A percentile compares a stretch with the other conserved stretches of the same genome.
These are phyloP conservation scores for Alsophila aescularia DNA, from an alignment of 2,888 invertebrate genomes.

Conservation along the genomic window DNA sequence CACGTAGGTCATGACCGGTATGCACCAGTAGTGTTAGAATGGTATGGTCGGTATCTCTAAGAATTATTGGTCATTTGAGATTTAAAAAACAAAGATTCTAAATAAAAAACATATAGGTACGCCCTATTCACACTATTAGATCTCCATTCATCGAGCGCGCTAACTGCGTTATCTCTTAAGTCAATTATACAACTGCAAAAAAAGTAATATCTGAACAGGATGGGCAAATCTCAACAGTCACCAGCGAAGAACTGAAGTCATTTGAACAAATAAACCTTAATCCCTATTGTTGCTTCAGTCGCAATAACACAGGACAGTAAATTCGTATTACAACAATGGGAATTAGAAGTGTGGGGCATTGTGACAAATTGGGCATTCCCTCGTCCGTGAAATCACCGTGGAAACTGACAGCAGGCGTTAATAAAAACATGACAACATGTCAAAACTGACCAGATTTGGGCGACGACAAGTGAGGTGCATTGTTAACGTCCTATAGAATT, in stretches of 20 bases:
- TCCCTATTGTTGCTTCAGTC: slow-evolving; percentile 66
- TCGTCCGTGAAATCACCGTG: slow-evolving; percentile 70
- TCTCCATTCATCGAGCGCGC: slow-evolving; percentile 26
- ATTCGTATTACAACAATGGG: slow-evolving; percentile 72
- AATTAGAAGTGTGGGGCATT: slow-evolving; percentile 78
- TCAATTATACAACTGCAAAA: slow-evolving; percentile 47
- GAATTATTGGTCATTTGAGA: no score
- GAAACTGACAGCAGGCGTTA: slow-evolving; percentile 75
- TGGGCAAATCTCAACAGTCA: slow-evolving; percentile 53
- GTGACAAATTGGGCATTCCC: slow-evolving; percentile 78
- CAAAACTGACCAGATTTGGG: slow-evolving; percentile 82
- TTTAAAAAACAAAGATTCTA: not conserved
- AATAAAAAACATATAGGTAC: slow-evolving; percentile 26
- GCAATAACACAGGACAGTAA: slow-evolving; percentile 75
- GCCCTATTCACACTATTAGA: not conserved
- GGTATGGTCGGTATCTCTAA: no score
- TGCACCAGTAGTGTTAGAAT: no score
- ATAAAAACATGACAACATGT: slow-evolving; percentile 83
- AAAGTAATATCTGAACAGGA: slow-evolving; percentile 54
- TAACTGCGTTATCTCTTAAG: slow-evolving; percentile 37
- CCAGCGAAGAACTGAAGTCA: slow-evolving; percentile 60
- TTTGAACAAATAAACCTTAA: slow-evolving; percentile 79
- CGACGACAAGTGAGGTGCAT: slow-evolving; percentile 77
- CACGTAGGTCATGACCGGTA: no score
- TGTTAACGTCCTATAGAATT: slow-evolving; percentile 74